Evolutionary conservation across 2,113 vertebrate species (phyloP), one percentile per base, ranked within the genome.

Genomic region (Eptesicus fuscus): DNA sequence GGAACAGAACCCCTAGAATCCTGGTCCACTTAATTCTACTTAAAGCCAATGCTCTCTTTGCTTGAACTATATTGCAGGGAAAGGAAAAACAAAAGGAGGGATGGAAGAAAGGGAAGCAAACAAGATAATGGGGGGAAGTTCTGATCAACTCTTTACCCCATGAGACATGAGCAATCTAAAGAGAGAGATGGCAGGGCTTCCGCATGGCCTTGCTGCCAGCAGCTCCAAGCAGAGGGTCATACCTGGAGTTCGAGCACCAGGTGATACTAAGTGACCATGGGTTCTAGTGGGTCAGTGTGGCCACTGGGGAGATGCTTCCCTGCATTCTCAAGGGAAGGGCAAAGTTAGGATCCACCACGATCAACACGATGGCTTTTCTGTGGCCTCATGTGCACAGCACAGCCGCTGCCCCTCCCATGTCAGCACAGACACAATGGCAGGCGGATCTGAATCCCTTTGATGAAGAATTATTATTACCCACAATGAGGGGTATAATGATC

Each of bases 391-490:
- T 78, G 37, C 63, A 37, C 3, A 44, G 25, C 4, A 23, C 69
- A 61, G 13, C 18, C 37, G 18, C 40, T 7, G 22, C 71, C 32
- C 22, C 74, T 40, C 47, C 2, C 65, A 49, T 0, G 44, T 53
- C 32, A 71, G 35, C 37, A 47, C 47, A 47, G 56, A 37, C 76
- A 51, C 79, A 70, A 23, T 2, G 10, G 37, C 32, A 88, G 28
- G 37, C 22, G 69, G 69, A 82, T 76, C 35, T 65, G 61, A 49
- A 51, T 88, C 44, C 12, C 79, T 91, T 30, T 78, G 91, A 90
- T 88, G 37, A 92, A 93, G 35, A 47, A 73, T 61, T 90, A 88
- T 82, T 77, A 78, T 59, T 84, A 95, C 84, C 9, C 61, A 73
- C 47, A 67, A 40, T 44, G 77, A 73, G n/a, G 86, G 18, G 25